Evolutionary conservation across 2,113 vertebrate genomes (phyloP).

Genomic region (Harpagus bidentatus): DNA sequence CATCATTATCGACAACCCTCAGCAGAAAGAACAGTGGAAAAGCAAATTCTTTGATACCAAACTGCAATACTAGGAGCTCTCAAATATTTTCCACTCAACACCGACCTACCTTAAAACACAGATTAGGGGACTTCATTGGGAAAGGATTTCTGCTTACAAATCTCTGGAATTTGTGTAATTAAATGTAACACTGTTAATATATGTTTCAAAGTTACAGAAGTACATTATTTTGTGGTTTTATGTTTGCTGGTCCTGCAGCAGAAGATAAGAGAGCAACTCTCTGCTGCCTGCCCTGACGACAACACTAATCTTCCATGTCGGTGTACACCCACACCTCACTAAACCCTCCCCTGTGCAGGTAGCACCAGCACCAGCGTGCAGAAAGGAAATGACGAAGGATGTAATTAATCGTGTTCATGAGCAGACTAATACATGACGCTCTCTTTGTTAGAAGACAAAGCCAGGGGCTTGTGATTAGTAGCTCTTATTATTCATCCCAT

Average conservation of each 20-base stretch:
- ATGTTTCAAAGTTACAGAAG: neutral
- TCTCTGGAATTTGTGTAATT: neutral
- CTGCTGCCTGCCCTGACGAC: neutral
- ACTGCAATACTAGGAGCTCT: neutral
- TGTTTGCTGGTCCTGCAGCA: neutral
- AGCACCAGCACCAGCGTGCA: accelerated
- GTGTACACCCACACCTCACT: neutral
- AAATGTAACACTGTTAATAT: accelerated
- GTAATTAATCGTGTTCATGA: neutral
- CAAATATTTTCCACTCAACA: neutral
- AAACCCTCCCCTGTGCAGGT: neutral
- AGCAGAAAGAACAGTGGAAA: neutral
- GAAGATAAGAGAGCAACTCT: neutral
- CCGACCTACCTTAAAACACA: neutral
- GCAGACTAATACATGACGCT: neutral
- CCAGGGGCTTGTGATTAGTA: neutral
- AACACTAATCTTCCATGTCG: neutral
- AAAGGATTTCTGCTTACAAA: neutral
- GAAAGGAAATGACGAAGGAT: neutral
- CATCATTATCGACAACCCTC: accelerated
- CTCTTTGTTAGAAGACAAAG: neutral
- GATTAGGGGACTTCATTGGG: neutral
- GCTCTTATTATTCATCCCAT: neutral
- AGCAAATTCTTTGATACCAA: neutral
- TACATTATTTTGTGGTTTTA: neutral